These are phyloP conservation scores for Synergus japonicus DNA, from an alignment of 2,888 invertebrate genomes.

Conservation along the genomic window DNA sequence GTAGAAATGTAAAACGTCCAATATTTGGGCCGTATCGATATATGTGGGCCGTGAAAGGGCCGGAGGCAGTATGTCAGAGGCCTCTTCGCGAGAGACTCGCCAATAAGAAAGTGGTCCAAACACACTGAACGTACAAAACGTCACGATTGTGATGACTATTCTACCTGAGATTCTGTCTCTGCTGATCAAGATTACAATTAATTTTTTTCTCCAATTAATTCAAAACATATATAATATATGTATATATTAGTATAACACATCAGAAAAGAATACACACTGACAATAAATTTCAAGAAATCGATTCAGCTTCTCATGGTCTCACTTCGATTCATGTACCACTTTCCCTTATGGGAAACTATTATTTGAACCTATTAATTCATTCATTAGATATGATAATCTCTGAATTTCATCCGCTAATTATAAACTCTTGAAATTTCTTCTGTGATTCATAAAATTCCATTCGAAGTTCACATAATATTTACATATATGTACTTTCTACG, in stretches of 20 bases:
- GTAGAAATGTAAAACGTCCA: constrained; percentile 40
- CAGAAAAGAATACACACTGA: not conserved
- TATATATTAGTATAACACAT: not conserved
- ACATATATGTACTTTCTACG: constrained; percentile 9
- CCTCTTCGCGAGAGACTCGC: constrained; percentile 55
- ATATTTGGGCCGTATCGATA: constrained; percentile 48
- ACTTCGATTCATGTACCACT: constrained; percentile 7
- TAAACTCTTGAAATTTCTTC: not conserved
- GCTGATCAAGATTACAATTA: constrained; percentile 39
- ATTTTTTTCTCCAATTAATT: constrained; percentile 23
- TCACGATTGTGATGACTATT: constrained; percentile 32
- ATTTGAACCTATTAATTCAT: not conserved
- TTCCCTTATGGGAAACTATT: not conserved
- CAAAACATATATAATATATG: not conserved
- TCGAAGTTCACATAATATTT: not conserved
- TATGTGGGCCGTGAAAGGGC: constrained; percentile 69
- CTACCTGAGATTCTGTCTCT: constrained; percentile 21
- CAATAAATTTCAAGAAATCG: not conserved
- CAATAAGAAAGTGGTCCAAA: constrained; percentile 69
- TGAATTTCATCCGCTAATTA: not conserved
- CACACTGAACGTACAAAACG: constrained; percentile 44
- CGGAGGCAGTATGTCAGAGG: constrained; percentile 71
- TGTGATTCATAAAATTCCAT: not conserved
- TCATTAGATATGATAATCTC: not conserved
- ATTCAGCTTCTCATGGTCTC: not conserved